Evolutionary conservation across 2,797 vertebrate species (phyloP).

Genomic region (Scyliorhinus canicula): DNA sequence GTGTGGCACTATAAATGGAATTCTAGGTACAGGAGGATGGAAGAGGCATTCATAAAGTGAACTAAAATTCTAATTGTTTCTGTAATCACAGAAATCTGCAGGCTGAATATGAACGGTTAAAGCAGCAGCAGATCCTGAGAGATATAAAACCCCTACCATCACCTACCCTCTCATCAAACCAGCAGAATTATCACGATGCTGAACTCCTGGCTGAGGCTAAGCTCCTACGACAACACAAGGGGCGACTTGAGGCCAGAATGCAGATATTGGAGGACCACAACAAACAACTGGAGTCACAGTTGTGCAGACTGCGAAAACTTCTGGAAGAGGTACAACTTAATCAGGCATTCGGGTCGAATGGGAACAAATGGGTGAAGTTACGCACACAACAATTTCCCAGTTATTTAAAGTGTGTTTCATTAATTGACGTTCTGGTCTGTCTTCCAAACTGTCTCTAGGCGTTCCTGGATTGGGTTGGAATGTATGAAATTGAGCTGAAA

Average conservation of each 20-base stretch:
- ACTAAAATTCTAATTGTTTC: not conserved
- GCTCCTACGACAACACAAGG: slow-evolving; percentile 90
- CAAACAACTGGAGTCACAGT: slow-evolving; percentile 92
- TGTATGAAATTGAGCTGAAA: not conserved
- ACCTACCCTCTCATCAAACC: slow-evolving; percentile 57
- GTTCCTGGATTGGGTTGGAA: not conserved
- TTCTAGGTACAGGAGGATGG: not conserved
- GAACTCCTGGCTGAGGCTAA: slow-evolving; percentile 94
- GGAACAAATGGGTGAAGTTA: not conserved
- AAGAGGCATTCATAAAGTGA: not conserved
- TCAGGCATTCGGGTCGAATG: not conserved
- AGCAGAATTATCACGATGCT: slow-evolving; percentile 69
- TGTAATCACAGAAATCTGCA: slow-evolving; percentile 66
- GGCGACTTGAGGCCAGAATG: slow-evolving; percentile 90
- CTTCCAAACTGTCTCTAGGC: not conserved
- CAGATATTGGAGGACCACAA: slow-evolving; percentile 96
- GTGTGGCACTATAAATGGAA: not conserved
- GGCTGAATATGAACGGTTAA: slow-evolving; percentile 85
- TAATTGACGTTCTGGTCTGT: not conserved
- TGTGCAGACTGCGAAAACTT: slow-evolving; percentile 83
- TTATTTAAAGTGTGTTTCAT: not conserved
- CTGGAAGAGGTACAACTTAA: slow-evolving; percentile 77
- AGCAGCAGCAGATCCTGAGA: slow-evolving; percentile 76
- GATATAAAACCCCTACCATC: slow-evolving; percentile 55
- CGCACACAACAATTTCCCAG: not conserved